Evolutionary conservation across 2,113 vertebrate genomes (phyloP), one percentile per base, ranked within the genome.

Genomic region (Myanophis thanlyinensis): DNA sequence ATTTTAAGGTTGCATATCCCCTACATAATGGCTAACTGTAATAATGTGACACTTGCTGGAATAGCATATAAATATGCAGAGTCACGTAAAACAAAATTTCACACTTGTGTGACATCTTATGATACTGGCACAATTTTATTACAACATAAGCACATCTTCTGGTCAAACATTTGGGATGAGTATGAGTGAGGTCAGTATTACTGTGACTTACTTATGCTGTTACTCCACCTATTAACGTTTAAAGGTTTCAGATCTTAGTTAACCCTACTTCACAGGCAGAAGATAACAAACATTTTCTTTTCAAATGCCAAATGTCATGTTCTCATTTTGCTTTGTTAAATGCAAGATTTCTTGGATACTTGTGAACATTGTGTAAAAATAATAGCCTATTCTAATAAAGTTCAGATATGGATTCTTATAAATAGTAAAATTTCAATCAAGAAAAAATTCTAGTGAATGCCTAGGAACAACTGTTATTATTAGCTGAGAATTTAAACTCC

Each of bases 401-500:
- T 89, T 93, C 88, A 92, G 54, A 86, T 93, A n/a, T 93, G 73
- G 54, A 62, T 54, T 62, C 85, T 90, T 86, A 80, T 44, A 85
- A 93, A 86, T 59, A 93, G 88, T 85, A 92, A 92, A 88, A 62
- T 86, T 56, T n/a, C 52, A 59, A 85, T 40, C 85, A 54, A 54
- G 88, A 62, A 44, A 80, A 40, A 73, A 95, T 93, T 89, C 92
- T 94, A 90, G 92, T 93, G 93, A 10, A 94, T 44, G 73, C 93
- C 92, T 94, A 47, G 94, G 93, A 86, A 62, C 91, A 91, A 91
- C 88, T 94, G 62, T 91, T 46, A 90, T 95, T 90, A 91, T 96
- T 95, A 95, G 35, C 35, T 80, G 73, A 80, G 90, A 93, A 59
- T 94, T 92, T 93, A 96, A 96, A 95, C 95, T 93, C 90, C 93